phyloP scores from a whole-genome alignment of 2,797 vertebrate genomes.

The Oreochromis mossambicus region DNA sequence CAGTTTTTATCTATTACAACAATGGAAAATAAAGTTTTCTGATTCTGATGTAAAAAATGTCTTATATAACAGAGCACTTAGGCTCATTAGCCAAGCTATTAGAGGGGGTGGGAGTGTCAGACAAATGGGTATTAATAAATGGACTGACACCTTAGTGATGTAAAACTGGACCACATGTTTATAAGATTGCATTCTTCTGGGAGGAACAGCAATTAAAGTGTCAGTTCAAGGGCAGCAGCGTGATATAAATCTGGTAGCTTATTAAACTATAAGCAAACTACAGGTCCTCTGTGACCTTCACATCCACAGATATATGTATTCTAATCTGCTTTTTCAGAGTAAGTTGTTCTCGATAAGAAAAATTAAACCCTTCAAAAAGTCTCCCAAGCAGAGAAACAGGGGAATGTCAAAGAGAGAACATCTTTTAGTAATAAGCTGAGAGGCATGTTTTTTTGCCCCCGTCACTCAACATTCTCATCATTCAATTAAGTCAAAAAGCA shows the following conservation, averaged over 20 bases:
- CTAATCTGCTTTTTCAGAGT: neutral
- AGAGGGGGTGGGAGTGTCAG: neutral
- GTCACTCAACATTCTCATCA: slow-evolving; percentile 14
- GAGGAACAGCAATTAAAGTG: neutral
- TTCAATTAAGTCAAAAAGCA: slow-evolving; percentile 23
- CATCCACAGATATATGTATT: neutral
- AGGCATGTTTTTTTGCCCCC: slow-evolving; percentile 1
- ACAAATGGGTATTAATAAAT: slow-evolving; percentile 7
- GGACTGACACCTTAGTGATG: neutral
- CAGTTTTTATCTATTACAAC: neutral
- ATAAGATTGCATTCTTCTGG: neutral
- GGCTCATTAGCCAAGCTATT: slow-evolving; percentile 1
- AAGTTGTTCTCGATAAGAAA: neutral
- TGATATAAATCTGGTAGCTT: neutral
- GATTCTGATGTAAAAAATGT: neutral
- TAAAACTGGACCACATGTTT: neutral
- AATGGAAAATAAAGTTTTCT: fast-evolving
- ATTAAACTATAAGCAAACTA: neutral
- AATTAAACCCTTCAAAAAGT: neutral
- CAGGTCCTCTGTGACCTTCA: neutral
- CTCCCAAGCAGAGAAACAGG: neutral
- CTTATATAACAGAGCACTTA: neutral
- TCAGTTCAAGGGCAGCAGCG: neutral
- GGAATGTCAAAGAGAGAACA: slow-evolving; percentile 4
- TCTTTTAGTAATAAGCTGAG: slow-evolving; percentile 3